These are phyloP conservation scores for Spinibarbus caldwelli DNA, from an alignment of 2,797 vertebrate genomes.

Conservation along the genomic window DNA sequence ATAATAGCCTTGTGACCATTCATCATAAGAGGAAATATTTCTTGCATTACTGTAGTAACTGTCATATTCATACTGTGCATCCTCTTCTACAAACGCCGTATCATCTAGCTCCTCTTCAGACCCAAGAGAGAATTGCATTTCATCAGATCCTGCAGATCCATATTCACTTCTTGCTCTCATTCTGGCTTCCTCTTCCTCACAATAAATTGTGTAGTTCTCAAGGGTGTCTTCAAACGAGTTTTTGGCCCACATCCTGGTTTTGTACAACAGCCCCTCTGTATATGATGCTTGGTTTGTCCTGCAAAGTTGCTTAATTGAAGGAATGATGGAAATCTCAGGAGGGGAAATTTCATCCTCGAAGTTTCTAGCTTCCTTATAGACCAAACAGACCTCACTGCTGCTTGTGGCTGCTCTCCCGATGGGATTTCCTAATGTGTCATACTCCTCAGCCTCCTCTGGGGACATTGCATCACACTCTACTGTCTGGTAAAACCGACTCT, in stretches of 20 bases:
- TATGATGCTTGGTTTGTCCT: conserved; percentile 61
- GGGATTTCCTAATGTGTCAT: conserved; percentile 70
- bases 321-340: conserved; percentile 80
- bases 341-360: conserved; percentile 77
- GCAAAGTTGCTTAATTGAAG: conserved; percentile 68
- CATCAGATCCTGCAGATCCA: conserved; percentile 87
- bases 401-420: conserved; percentile 50
- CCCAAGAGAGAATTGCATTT: conserved; percentile 82
- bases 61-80: conserved; percentile 72
- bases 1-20: conserved; percentile 43
- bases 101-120: conserved; percentile 88
- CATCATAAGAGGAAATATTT: conserved; percentile 57
- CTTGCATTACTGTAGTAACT: conserved; percentile 68
- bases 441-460: conserved; percentile 76
- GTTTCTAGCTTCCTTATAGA: conserved; percentile 76
- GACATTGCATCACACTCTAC: conserved; percentile 72
- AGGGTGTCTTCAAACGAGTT: conserved; percentile 75
- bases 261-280: conserved; percentile 86
- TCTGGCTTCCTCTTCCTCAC: conserved; percentile 74
- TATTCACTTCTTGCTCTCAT: conserved; percentile 74
- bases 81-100: conserved; percentile 71
- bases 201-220: conserved; percentile 77
- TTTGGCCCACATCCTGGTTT: conserved; percentile 81
- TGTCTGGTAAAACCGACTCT: conserved; percentile 74
- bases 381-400: conserved; percentile 68